phyloP scores from a whole-genome alignment of 35 echinoderm and acorn worm genomes.

The Amphiura filiformis region DNA sequence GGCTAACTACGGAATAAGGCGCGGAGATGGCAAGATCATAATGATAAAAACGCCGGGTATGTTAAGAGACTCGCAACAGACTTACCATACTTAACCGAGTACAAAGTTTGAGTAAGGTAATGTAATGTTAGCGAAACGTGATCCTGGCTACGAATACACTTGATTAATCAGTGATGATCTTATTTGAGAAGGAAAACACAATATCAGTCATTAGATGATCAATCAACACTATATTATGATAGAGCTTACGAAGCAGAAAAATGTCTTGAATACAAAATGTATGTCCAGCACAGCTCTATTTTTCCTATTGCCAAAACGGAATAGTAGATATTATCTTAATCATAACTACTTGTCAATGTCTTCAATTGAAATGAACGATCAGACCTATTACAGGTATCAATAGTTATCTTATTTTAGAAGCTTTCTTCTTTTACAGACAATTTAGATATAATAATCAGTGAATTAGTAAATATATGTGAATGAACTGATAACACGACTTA shows the following conservation, averaged over 20 bases:
- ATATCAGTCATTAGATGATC: background rate
- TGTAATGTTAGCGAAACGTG: background rate
- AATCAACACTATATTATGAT: background rate
- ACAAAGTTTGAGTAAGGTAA: background rate
- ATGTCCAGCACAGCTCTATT: no score
- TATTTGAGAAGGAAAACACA: background rate
- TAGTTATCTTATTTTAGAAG: no score
- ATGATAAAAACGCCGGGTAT: background rate
- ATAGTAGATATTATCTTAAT: no score
- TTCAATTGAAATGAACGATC: no score
- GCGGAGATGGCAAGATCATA: background rate
- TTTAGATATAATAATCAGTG: no score
- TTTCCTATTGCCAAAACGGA: no score
- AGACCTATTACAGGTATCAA: no score
- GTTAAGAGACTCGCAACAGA: no score
- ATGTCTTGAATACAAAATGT: background rate
- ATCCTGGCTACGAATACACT: background rate
- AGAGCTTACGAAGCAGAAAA: background rate
- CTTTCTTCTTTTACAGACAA: no score
- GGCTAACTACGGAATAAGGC: background rate
- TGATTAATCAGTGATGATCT: slow-evolving; percentile 11
- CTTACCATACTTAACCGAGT: background rate
- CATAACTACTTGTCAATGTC: no score
- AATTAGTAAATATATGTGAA: no score
- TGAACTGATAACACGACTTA: no score